A percentile compares a stretch with the other conserved stretches of the same genome.
Conservation (phyloP, 2,888 invertebrate species). For the Cheilosia impressa region DNA sequence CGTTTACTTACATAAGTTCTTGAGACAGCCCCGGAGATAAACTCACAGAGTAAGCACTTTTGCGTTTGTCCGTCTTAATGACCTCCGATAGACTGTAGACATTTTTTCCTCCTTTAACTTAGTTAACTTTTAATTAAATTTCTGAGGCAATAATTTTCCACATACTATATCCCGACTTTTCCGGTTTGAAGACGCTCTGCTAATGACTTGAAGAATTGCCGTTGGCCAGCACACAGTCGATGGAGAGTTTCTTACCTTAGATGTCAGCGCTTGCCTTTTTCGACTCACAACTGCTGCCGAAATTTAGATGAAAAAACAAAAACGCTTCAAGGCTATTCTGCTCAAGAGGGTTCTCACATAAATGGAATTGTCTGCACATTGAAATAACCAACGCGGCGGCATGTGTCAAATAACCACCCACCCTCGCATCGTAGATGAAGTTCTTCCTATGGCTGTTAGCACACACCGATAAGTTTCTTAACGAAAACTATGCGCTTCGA, state of each 20-base stretch:
- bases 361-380: slow-evolving; percentile 55
- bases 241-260: slow-evolving; percentile 1
- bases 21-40: slow-evolving; percentile 33
- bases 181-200: slow-evolving; percentile 32
- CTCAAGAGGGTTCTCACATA: slow-evolving; percentile 41
- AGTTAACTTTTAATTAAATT: slow-evolving; percentile 69
- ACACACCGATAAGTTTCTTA: slow-evolving; percentile 64
- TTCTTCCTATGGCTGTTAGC: slow-evolving; percentile 50
- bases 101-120: slow-evolving; percentile 22
- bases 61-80: slow-evolving; percentile 35
- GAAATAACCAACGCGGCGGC: slow-evolving; percentile 23
- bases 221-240: slow-evolving; percentile 17
- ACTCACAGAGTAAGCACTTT: slow-evolving; percentile 38
- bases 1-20: slow-evolving; percentile 29
- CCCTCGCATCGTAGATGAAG: slow-evolving; percentile 35
- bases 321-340: slow-evolving; percentile 12
- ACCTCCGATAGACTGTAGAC: slow-evolving; percentile 16
- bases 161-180: slow-evolving; percentile 50
- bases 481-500: slow-evolving; percentile 70
- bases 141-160: slow-evolving; percentile 60
- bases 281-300: not conserved
- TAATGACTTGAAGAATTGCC: slow-evolving; percentile 47
- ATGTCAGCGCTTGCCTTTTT: slow-evolving; percentile 9
- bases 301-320: slow-evolving; percentile 16
- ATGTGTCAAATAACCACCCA: slow-evolving; percentile 39